Evolutionary conservation across 2,113 vertebrate species (phyloP).

Genomic region (Saccopteryx leptura): DNA sequence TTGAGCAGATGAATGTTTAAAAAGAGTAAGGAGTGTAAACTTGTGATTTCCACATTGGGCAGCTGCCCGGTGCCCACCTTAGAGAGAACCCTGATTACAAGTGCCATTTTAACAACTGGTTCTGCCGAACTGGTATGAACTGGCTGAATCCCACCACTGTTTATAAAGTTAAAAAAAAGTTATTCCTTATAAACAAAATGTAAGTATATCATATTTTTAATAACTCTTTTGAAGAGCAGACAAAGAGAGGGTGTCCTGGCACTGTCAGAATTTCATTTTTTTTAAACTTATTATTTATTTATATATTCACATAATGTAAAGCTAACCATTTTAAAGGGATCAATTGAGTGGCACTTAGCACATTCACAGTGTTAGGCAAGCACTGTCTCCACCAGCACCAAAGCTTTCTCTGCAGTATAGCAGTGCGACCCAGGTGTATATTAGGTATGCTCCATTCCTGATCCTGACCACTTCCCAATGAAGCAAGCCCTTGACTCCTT

Average conservation of each 20-base stretch:
- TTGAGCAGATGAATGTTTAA: no score
- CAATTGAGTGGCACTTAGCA: background rate
- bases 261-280: background rate
- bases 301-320: background rate
- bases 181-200: background rate
- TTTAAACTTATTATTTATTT: background rate
- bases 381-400: accelerated
- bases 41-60: no score
- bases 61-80: no score
- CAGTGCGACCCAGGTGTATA: background rate
- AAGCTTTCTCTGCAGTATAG: background rate
- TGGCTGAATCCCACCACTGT: background rate
- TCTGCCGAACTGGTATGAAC: no score
- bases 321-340: background rate
- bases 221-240: background rate
- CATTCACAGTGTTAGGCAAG: background rate
- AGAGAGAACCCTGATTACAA: no score
- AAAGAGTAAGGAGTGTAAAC: no score
- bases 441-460: background rate
- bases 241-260: background rate
- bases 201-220: background rate
- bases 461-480: background rate
- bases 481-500: background rate
- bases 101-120: no score
- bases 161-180: background rate